Evolutionary conservation across 2,797 vertebrate species (phyloP), one percentile per base, ranked within the genome.

Genomic region (Pseudochaenichthys georgianus): DNA sequence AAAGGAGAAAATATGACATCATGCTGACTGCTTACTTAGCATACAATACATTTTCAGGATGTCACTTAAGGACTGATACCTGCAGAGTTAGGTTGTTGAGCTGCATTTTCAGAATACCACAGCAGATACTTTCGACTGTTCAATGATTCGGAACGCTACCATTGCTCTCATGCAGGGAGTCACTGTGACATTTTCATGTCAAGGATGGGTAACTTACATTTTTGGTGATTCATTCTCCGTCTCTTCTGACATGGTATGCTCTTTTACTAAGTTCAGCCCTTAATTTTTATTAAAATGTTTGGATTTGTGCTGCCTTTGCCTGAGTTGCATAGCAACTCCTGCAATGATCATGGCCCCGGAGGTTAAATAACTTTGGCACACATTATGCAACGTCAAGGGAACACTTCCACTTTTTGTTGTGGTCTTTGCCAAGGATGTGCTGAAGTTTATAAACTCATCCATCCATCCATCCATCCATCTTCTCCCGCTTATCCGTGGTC

Each of bases 181-280:
- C 73, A 0, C 34, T 46, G 63, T 67, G 73, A 79, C 45, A 50
- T 68, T 85, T 84, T 70, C 19, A n/a, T 9, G 9, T 68, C 23
- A 58, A 11, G 34, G 50, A 47, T 46, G 28, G 43, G 19, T 21
- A 65, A 1, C 23, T 61, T 46, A 4, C 23, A 42, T 31, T 42
- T 57, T 64, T 62, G 7, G 0, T 69, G 53, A 65, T 63, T 75
- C 34, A 69, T 51, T 52, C 48, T 63, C 13, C 15, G 41, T 28
- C 68, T 71, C 47, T 43, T 17, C 50, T 86, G 85, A 88, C 72
- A 88, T 88, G 73, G 83, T 67, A 58, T 51, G 47, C 9, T 66
- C 63, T 76, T 13, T 84, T 68, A 78, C 63, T 16, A 54, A 78
- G 75, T 51, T 13, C 3, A 64, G 28, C 19, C 41, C 15, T 77